phyloP scores from a whole-genome alignment of 2,888 invertebrate genomes.

The Mamestra brassicae region DNA sequence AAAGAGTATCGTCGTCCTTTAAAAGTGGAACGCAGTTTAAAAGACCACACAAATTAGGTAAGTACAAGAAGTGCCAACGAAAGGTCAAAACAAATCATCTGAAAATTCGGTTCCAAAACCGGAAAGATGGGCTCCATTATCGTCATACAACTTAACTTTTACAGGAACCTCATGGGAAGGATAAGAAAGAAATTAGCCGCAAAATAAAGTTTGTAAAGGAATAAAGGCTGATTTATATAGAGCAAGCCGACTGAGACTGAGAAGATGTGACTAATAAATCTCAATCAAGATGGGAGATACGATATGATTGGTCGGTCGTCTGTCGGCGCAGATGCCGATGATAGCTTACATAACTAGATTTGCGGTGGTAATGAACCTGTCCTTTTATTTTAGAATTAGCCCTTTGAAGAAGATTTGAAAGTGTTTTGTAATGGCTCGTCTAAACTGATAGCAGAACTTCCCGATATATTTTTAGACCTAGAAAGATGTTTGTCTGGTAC shows the following conservation, averaged over 20 bases:
- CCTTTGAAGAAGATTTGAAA: constrained; percentile 62
- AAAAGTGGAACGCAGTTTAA: constrained; percentile 23
- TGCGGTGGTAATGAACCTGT: constrained; percentile 83
- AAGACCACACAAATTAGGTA: constrained; percentile 37
- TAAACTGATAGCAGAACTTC: constrained; percentile 13
- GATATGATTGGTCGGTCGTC: constrained; percentile 80
- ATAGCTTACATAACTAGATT: constrained; percentile 84
- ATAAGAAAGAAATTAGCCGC: constrained; percentile 38
- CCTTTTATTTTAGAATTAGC: constrained; percentile 74
- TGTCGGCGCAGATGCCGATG: constrained; percentile 81
- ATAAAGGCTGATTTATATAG: constrained; percentile 78
- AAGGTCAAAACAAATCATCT: constrained; percentile 81
- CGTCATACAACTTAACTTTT: constrained; percentile 14
- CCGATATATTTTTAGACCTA: neutral
- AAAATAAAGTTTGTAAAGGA: constrained; percentile 68
- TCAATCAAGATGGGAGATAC: constrained; percentile 87
- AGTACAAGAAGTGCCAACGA: constrained; percentile 78
- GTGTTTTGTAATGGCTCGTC: constrained; percentile 54
- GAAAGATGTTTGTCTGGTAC: neutral
- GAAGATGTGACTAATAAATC: constrained; percentile 86
- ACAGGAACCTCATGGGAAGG: constrained; percentile 17
- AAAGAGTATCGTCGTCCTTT: constrained; percentile 21
- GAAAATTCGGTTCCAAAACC: constrained; percentile 70
- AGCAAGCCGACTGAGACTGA: constrained; percentile 76
- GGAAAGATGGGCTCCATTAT: constrained; percentile 68